Base-by-base conservation (phyloP, 1,140 invertebrate genomes). In the Argopecten irradians region DNA sequence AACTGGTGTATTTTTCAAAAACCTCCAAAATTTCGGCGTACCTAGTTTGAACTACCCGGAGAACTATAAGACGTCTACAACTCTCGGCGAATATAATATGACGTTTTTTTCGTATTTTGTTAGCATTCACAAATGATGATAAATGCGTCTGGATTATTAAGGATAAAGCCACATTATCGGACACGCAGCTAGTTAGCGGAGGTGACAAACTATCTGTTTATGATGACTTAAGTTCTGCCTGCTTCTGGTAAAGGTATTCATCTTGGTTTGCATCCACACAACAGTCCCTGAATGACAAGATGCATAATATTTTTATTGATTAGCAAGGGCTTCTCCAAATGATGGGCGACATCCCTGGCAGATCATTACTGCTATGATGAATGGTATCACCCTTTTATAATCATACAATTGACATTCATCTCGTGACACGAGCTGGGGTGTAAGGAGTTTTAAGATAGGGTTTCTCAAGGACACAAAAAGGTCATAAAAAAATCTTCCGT, bases 301-400 rank as follows among this genome's bases (percentile, higher is more conserved):
- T 71, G 55, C n/a, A 71, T 71, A n/a, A 71, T 71, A 71, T 16
- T n/a, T 71, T 71, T 28, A 71, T 71, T 71, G 55, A 28, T 71
- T 71, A 71, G 7, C 55, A 71, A n/a, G 55, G 55, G 55, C 22
- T 71, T 71, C 28, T n/a, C 8, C 5, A 71, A 28, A 71, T 71
- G 55, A n/a, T 71, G 28, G 55, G 55, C 22, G 55, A 71, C 55
- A 71, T 71, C 55, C 8, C 55, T 71, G 55, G n/a, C 55, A 71
- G 55, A 71, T 71, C n/a, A 71, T 71, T 71, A 71, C 13, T 5
- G 22, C 1, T 22, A 71, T 71, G 55, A 71, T 71, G n/a, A 71
- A 71, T 71, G 55, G 55, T n/a, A 71, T 71, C 55, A 28, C 55
- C 55, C 55, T 71, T 71, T n/a, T 71, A 71, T 71, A 71, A 71